Evolutionary conservation across 37 sponge, comb jelly and placozoan species (phyloP).

Genomic region (Oopsacas minuta): DNA sequence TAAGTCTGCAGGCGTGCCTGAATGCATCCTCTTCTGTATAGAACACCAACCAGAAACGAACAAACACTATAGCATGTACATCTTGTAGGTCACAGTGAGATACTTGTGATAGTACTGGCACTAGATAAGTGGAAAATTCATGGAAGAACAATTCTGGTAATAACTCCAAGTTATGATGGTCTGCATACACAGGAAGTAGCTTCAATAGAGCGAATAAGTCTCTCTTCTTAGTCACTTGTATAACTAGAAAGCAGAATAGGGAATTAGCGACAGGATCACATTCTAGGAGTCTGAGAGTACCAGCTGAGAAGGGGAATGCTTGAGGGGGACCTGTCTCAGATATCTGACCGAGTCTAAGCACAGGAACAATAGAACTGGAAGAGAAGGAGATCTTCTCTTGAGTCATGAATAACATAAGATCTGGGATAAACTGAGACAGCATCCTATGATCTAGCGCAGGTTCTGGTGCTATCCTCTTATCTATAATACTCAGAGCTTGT

Average conservation of each 20-base stretch:
- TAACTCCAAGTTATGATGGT: neutral
- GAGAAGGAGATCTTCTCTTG: neutral
- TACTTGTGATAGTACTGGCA: neutral
- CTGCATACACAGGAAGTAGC: neutral
- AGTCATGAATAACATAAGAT: neutral
- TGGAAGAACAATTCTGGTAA: constrained; percentile 3
- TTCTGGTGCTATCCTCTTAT: constrained; percentile 19
- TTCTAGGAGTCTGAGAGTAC: neutral
- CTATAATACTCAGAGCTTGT: constrained; percentile 48
- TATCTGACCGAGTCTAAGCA: neutral
- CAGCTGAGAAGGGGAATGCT: neutral
- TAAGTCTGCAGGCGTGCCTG: constrained; percentile 14
- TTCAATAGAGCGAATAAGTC: neutral
- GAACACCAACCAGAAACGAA: neutral
- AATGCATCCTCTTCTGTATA: neutral
- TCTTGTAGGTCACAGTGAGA: constrained; percentile 4
- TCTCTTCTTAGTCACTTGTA: neutral
- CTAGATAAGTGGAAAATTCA: neutral
- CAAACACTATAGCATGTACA: neutral
- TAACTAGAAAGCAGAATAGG: neutral
- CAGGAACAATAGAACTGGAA: neutral
- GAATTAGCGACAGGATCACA: neutral
- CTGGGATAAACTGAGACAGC: neutral
- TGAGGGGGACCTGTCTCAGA: neutral
- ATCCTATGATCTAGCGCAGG: neutral